Evolutionary conservation across 2,113 vertebrate genomes (phyloP), one percentile per base, ranked within the genome.

Genomic region (Struthio camelus): DNA sequence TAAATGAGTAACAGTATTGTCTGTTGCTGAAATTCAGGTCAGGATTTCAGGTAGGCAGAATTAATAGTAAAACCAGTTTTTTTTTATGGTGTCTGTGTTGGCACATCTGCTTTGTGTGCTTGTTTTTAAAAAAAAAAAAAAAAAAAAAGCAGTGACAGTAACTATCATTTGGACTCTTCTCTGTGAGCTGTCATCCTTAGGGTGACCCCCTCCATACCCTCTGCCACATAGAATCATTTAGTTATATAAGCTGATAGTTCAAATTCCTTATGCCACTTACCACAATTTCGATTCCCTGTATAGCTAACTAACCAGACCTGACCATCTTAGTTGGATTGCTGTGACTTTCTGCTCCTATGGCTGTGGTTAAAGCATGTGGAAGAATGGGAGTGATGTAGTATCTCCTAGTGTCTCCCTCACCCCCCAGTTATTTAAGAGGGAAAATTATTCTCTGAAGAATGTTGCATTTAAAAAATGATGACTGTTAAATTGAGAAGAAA

Each of bases 401-500:
- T 79, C 27, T 93, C 20, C 71, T 36, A 14, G 25, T 19, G 30
- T 59, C 56, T 58, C 30, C 28, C 32, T 34, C 32, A 34, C 32
- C 7, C 24, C 10, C 3, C 7, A 23, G 1, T 80, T 84, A 40
- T 84, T 92, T 64, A 54, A 11, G 2, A 46, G 24, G 20, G 51
- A 81, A 94, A 89, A 44, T 32, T 87, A 11, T 70, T 86, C n/a
- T 80, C 88, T 76, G 48, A 67, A 81, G 80, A 72, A 59, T 12
- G 6, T 32, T 36, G 38, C 11, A 11, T 94, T 95, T 87, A 75
- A 80, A 96, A 71, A 91, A 83, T 67, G 62, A 69, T 76, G 71
- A 20, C 53, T 93, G 36, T 80, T 87, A 77, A 70, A 87, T 89
- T 8, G 3, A 54, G 34, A 92, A 93, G 54, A 94, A 67, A 82